These are phyloP conservation scores for Lycophotia porphyrea DNA, from an alignment of 2,888 invertebrate genomes.

Conservation along the genomic window DNA sequence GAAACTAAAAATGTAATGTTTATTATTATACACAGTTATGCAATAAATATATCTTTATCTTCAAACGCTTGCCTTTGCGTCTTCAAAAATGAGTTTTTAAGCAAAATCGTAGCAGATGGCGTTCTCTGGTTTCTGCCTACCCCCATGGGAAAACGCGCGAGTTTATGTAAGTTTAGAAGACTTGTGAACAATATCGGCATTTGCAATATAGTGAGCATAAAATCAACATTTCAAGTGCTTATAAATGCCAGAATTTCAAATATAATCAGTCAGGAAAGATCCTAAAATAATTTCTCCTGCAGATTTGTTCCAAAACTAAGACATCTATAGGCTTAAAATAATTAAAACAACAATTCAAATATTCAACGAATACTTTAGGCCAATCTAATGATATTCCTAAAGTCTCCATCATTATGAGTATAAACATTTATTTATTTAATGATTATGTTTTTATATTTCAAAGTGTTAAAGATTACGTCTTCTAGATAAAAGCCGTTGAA, in stretches of 20 bases:
- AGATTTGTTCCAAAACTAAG: not conserved
- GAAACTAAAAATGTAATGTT: too few relatives aligned
- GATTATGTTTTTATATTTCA: constrained; percentile 9
- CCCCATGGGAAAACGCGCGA: too few relatives aligned
- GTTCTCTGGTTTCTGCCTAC: too few relatives aligned
- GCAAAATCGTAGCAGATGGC: too few relatives aligned
- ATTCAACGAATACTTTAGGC: constrained; percentile 33
- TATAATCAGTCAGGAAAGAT: too few relatives aligned
- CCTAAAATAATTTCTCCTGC: not conserved
- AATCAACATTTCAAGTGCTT: constrained; percentile 10
- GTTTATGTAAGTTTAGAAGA: too few relatives aligned
- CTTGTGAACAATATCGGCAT: constrained; percentile 13
- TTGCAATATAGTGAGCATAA: constrained; percentile 29
- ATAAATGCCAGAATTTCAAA: constrained; percentile 16
- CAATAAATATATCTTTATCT: too few relatives aligned
- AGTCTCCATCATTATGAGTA: constrained; percentile 5
- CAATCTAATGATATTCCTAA: constrained; percentile 10
- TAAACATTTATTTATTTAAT: not conserved
- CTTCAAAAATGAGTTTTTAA: too few relatives aligned
- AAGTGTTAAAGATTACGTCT: constrained; percentile 3
- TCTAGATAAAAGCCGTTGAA: constrained; percentile 2
- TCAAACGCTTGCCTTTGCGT: too few relatives aligned
- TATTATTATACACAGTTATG: too few relatives aligned
- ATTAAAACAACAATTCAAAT: constrained; percentile 10
- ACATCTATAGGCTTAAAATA: not conserved